Base-by-base conservation (phyloP, 2,888 invertebrate species). In the Schizotus pectinicornis region DNA sequence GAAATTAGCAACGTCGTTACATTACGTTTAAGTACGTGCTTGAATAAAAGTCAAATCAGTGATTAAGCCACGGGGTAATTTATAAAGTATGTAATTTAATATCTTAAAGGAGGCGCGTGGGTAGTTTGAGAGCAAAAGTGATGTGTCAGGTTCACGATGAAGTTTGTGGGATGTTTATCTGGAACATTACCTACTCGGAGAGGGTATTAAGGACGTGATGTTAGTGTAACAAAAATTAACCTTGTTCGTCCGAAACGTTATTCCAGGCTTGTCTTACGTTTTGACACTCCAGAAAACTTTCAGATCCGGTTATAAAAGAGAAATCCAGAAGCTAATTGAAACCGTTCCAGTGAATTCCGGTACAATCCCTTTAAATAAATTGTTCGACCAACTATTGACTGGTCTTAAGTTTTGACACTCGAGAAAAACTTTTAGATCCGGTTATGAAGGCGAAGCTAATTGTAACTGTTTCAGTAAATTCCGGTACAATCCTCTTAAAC, bases 131-230 rank as follows among this genome's bases (percentile, higher is more conserved):
- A 2, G 9, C 7, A 30, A 42, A 42, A 30, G 8, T 30, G 42
- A 31, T 43, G 43, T 11, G 31, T 42, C 30, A 42, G 31, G 13
- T 1, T 30, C 14, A 7, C 8, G 13, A 43, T 42, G 8, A 43
- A 45, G 45, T 45, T 45, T 33, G 6, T 14, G 7, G 9, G 12
- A 45, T 32, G 45, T 45, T 45, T 45, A 45, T 45, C 45, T 41
- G 7, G 41, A 30, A 41, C n/a, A 41, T 41, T 22, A 22, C 41
- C n/a, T 11, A 12, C 11, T 45, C 12, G 7, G 11, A 11, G 22
- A 22, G 7, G 7, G 12, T 13, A 11, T 45, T 33, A n/a, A 33
- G 11, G 11, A 45, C 12, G 31, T 45, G 12, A 33, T 33, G 33
- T 45, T 32, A 45, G 12, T 33, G 3, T 33, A 12, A 6, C 9